Conservation (phyloP, 2,888 invertebrate species). For the Drosophila ustulata region DNA sequence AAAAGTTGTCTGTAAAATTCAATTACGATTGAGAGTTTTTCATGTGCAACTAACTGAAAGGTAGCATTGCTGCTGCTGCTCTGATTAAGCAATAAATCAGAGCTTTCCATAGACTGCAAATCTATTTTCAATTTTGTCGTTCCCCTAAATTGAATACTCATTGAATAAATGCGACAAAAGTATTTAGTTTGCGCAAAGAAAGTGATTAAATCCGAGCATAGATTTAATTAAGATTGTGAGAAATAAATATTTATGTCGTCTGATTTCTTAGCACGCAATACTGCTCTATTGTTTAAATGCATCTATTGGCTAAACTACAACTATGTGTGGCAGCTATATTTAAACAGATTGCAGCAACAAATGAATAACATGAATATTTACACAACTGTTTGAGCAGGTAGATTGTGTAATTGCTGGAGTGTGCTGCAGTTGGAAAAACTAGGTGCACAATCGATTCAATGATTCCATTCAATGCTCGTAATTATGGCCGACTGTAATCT, state of each 20-base stretch:
- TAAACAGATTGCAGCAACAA: slow-evolving; percentile 17
- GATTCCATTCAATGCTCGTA: slow-evolving; percentile 35
- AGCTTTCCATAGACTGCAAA: slow-evolving; percentile 10
- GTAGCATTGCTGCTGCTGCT: slow-evolving; percentile 2
- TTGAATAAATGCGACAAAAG: background rate
- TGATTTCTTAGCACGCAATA: slow-evolving; percentile 1
- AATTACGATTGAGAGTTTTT: slow-evolving; percentile 49
- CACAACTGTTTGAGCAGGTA: slow-evolving; percentile 23
- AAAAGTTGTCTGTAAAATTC: slow-evolving; percentile 53
- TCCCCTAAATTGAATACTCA: too few relatives aligned
- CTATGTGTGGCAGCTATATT: slow-evolving; percentile 4
- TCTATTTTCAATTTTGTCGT: background rate
- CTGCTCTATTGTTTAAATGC: background rate
- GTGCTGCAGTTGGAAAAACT: slow-evolving; percentile 38
- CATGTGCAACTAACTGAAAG: slow-evolving; percentile 23
- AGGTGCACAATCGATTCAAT: slow-evolving; percentile 16
- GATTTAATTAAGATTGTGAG: slow-evolving; percentile 7
- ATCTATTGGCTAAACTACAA: background rate
- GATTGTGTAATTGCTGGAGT: slow-evolving; percentile 36
- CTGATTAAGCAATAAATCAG: slow-evolving; percentile 54
- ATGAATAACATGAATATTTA: slow-evolving; percentile 35
- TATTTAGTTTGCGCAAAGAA: background rate
- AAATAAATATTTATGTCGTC: background rate
- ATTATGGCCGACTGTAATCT: slow-evolving; percentile 45
- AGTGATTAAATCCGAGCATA: background rate